A percentile compares a stretch with the other conserved stretches of the same genome.
Conservation (phyloP, 1,140 invertebrate genomes). For the Diprion similis region DNA sequence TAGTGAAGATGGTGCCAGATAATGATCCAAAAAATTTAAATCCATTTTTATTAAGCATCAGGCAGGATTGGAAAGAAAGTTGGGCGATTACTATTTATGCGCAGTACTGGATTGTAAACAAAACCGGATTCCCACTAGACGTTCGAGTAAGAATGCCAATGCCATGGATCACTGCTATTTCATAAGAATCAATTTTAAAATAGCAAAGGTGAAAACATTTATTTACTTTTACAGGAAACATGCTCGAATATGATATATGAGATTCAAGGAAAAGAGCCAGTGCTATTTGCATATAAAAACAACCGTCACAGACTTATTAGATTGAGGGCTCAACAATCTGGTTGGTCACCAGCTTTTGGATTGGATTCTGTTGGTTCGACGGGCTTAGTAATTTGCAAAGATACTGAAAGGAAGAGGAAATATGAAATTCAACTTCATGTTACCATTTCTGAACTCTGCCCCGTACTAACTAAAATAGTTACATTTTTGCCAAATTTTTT, state of each 20-base stretch:
- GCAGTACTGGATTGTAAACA: slow-evolving; percentile 93
- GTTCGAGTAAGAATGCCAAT: slow-evolving; percentile 68
- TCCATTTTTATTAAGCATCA: slow-evolving; percentile 72
- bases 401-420: slow-evolving; percentile 68
- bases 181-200: not conserved
- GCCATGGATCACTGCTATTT: not conserved
- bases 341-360: slow-evolving; percentile 77
- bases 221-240: slow-evolving; percentile 65
- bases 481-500: slow-evolving; percentile 86
- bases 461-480: slow-evolving; percentile 82
- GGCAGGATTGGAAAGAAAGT: slow-evolving; percentile 67
- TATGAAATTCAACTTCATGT: slow-evolving; percentile 69
- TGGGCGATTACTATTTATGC: slow-evolving; percentile 77
- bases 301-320: slow-evolving; percentile 68
- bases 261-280: slow-evolving; percentile 68
- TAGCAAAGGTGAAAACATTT: not conserved
- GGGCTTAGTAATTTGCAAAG: slow-evolving; percentile 77
- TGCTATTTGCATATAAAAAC: slow-evolving; percentile 76
- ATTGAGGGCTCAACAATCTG: slow-evolving; percentile 73
- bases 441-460: slow-evolving; percentile 70
- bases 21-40: slow-evolving; percentile 72
- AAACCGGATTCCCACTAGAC: slow-evolving; percentile 80
- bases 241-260: slow-evolving; percentile 72
- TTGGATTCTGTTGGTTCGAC: slow-evolving; percentile 75
- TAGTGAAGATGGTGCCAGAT: slow-evolving; percentile 71